Evolutionary conservation across 2,113 vertebrate genomes (phyloP).

Genomic region (Hylia prasina): DNA sequence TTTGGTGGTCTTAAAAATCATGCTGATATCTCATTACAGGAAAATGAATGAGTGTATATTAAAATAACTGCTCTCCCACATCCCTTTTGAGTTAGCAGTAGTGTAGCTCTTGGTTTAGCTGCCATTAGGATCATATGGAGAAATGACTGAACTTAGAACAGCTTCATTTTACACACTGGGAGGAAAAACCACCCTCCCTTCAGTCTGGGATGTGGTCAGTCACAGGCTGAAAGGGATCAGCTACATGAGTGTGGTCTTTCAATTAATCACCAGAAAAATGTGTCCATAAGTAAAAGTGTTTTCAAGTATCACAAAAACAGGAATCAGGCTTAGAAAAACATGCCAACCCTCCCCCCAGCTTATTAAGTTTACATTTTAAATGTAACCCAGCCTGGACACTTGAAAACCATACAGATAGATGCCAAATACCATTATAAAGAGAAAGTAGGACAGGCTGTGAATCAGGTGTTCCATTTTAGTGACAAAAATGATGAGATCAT

Average conservation of each 20-base stretch:
- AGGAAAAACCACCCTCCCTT: neutral
- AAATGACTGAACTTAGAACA: neutral
- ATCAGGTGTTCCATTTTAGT: constrained; percentile 45
- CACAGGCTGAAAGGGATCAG: neutral
- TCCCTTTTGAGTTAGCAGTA: constrained; percentile 41
- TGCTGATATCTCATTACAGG: constrained; percentile 42
- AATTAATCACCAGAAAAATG: constrained; percentile 15
- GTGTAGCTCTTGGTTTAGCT: constrained; percentile 29
- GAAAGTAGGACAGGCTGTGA: constrained; percentile 47
- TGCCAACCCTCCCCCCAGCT: neutral
- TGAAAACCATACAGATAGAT: constrained; percentile 43
- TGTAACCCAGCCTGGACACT: constrained; percentile 39
- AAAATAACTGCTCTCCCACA: constrained; percentile 48
- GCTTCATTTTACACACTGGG: neutral
- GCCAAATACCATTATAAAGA: constrained; percentile 42
- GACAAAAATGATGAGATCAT: constrained; percentile 59
- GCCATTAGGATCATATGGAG: constrained; percentile 17
- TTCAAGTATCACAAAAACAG: constrained; percentile 20
- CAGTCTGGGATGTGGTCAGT: neutral
- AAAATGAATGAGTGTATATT: constrained; percentile 33
- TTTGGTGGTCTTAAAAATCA: constrained; percentile 38
- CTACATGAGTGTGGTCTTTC: neutral
- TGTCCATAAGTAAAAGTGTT: neutral
- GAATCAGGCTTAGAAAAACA: neutral
- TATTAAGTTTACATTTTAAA: constrained; percentile 42